Conservation (phyloP, 2,888 invertebrate genomes). For the Cheilosia impressa region DNA sequence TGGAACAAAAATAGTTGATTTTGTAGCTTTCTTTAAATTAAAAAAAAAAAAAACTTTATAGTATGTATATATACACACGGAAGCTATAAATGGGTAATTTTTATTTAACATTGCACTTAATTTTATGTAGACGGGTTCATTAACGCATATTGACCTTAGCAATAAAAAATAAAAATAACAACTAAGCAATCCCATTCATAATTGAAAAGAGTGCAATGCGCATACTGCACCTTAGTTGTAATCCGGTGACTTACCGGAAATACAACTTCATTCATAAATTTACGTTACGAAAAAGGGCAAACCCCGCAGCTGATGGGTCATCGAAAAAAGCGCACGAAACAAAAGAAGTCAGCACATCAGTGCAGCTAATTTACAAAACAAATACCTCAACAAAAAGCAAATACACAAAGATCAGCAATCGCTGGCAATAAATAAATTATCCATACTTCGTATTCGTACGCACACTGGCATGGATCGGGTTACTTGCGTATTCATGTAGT, state of each 20-base stretch:
- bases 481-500: constrained; percentile 58
- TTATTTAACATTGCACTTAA: too few relatives aligned
- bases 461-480: constrained; percentile 35
- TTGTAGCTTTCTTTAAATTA: too few relatives aligned
- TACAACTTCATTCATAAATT: constrained; percentile 73
- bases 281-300: constrained; percentile 11
- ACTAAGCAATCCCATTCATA: constrained; percentile 37
- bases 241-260: constrained; percentile 51
- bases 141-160: constrained; percentile 22
- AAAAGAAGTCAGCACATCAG: constrained; percentile 27
- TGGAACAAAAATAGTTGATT: too few relatives aligned
- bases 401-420: constrained; percentile 28
- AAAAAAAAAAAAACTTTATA: too few relatives aligned
- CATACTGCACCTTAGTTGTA: constrained; percentile 23
- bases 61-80: too few relatives aligned
- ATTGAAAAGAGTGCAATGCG: constrained; percentile 19
- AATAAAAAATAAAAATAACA: background rate
- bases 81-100: too few relatives aligned
- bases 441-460: constrained; percentile 55
- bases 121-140: constrained; percentile 17
- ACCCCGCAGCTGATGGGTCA: constrained; percentile 46
- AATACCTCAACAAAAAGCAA: constrained; percentile 17
- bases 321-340: constrained; percentile 27
- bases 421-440: constrained; percentile 52
- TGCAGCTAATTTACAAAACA: constrained; percentile 22